phyloP scores from a whole-genome alignment of 2,888 invertebrate species.

The Eugnorisma glareosa region DNA sequence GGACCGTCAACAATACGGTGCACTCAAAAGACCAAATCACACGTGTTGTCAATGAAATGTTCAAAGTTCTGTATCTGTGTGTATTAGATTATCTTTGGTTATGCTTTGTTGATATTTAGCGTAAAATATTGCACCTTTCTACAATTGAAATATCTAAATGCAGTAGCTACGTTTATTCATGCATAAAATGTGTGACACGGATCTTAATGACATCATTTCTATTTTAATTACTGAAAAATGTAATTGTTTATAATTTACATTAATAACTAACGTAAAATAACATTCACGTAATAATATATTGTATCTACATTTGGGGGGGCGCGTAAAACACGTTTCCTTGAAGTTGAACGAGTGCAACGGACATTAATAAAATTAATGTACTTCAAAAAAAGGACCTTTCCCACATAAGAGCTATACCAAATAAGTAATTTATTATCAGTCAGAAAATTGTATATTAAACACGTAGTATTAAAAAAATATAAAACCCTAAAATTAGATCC shows the following conservation, averaged over 20 bases:
- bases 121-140: conserved; percentile 61
- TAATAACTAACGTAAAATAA: background rate
- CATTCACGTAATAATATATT: too few species aligned
- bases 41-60: conserved; percentile 85
- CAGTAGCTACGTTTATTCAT: background rate
- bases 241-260: too few species aligned
- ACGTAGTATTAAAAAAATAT: too few species aligned
- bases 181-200: background rate
- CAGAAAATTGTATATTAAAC: too few species aligned
- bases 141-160: conserved; percentile 29
- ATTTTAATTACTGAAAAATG: background rate
- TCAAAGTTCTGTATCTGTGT: conserved; percentile 79
- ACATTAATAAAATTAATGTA: too few species aligned
- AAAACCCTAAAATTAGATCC: too few species aligned
- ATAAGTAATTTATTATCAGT: too few species aligned
- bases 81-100: conserved; percentile 80
- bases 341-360: too few species aligned
- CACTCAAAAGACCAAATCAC: conserved; percentile 83
- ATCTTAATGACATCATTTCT: conserved; percentile 5
- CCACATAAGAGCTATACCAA: too few species aligned
- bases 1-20: conserved; percentile 78
- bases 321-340: too few species aligned
- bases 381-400: too few species aligned
- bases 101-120: conserved; percentile 59
- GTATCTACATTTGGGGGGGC: too few species aligned